A percentile compares a stretch with the other conserved stretches of the same genome.
These are phyloP conservation scores for Branchipolynoe longqiensis DNA, from an alignment of 2,888 invertebrate genomes.

Conservation along the genomic window DNA sequence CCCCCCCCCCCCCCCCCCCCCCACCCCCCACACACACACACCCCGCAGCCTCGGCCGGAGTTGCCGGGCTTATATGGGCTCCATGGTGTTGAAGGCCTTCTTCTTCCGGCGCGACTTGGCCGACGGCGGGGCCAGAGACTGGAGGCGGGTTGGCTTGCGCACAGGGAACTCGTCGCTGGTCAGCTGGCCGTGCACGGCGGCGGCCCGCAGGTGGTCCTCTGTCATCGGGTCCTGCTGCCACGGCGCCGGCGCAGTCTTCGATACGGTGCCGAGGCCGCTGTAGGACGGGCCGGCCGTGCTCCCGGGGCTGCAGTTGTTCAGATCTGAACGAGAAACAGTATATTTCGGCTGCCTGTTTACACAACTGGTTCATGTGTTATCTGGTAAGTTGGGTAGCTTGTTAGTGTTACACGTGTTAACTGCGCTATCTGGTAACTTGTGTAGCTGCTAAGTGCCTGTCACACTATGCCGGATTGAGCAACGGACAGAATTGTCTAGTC, in stretches of 20 bases:
- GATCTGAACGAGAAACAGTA: slow-evolving; percentile 26
- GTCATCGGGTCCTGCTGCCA: slow-evolving; percentile 46
- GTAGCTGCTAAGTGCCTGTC: too few relatives aligned
- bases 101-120: slow-evolving; percentile 73
- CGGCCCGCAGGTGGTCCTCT: slow-evolving; percentile 74
- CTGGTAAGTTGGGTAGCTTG: too few relatives aligned
- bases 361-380: too few relatives aligned
- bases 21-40: too few relatives aligned
- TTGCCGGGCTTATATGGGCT: slow-evolving; percentile 40
- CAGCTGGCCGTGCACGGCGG: slow-evolving; percentile 77
- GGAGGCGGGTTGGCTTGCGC: slow-evolving; percentile 82
- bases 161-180: slow-evolving; percentile 76
- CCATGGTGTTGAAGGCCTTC: slow-evolving; percentile 64
- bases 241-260: neutral
- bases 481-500: too few relatives aligned
- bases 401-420: too few relatives aligned
- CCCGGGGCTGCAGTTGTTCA: slow-evolving; percentile 41
- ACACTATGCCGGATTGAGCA: too few relatives aligned
- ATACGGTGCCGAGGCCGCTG: neutral
- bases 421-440: too few relatives aligned
- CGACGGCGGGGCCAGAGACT: slow-evolving; percentile 81
- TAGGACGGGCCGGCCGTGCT: too few relatives aligned
- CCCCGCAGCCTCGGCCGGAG: too few relatives aligned
- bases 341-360: too few relatives aligned
- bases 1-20: too few relatives aligned